Evolutionary conservation across 2,113 vertebrate species (phyloP), one percentile per base, ranked within the genome.

Genomic region (Erinaceus europaeus): DNA sequence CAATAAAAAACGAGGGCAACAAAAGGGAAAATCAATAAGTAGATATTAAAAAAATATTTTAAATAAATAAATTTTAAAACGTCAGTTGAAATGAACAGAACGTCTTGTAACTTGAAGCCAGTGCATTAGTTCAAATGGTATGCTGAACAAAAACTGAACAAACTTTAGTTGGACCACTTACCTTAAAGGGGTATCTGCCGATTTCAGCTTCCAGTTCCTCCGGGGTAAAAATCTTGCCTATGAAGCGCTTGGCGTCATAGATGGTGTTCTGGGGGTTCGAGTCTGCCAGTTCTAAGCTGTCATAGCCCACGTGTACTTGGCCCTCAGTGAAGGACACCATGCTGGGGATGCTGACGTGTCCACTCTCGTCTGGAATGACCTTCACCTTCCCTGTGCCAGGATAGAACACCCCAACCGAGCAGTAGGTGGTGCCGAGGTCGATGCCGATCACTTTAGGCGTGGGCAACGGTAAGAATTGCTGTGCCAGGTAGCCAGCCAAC

Each of bases 391-490:
- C 99, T 0, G 97, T 98, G 4, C 99, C 99, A 1, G 99, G 96
- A 85, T 98, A 98, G 95, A 99, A 99, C 14, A 99, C 99, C 0
- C 97, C 99, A 0, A 99, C 98, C 0, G 99, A 99, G 95, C 98
- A 99, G 94, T 99, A 99, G 0, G 99, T 99, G 9, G 99, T 99
- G 34, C 99, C 99, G 40, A 99, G 97, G 86, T 99, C 99, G 91
- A 99, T 95, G 20, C 99, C 99, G n/a, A 99, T 98, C 10, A 99
- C 98, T 93, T 95, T 98, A 0, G 99, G 99, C 5, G 97, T 98
- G 1, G 99, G 99, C 88, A 98, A 96, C 0, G 99, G 99, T 38
- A 99, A 94, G 85, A 99, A 99, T 90, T 99, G 99, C 94, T 99
- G 99, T 6, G 98, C 99, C 90, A 99, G 95, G 82, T 99, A 99